Evolutionary conservation across 2,797 vertebrate species (phyloP).

Genomic region (Acanthopagrus latus): DNA sequence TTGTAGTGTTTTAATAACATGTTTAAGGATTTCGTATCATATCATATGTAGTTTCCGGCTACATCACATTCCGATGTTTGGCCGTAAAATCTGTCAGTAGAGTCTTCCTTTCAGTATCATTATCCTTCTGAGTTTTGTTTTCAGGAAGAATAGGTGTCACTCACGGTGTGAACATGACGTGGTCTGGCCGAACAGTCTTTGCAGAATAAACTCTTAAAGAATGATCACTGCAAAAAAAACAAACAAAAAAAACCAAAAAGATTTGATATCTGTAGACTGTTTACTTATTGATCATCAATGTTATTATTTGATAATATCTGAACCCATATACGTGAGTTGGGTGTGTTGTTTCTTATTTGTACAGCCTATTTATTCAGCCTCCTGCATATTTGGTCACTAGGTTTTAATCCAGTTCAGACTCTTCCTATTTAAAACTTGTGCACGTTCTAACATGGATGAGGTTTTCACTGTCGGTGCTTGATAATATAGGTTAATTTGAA

Average conservation of each 20-base stretch:
- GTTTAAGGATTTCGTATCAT: not conserved
- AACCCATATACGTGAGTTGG: too few relatives aligned
- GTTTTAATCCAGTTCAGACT: constrained; percentile 1
- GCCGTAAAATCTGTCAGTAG: not conserved
- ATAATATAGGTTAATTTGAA: constrained; percentile 25
- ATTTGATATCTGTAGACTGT: constrained; percentile 4
- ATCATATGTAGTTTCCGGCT: not conserved
- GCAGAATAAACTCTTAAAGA: not conserved
- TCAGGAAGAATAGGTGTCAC: not conserved
- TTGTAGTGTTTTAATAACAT: not conserved
- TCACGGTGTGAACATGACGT: not conserved
- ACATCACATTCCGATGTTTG: not conserved
- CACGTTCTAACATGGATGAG: constrained; percentile 9
- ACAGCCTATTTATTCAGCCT: too few relatives aligned
- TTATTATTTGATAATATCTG: too few relatives aligned
- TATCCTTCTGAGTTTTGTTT: not conserved
- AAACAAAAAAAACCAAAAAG: too few relatives aligned
- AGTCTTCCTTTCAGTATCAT: not conserved
- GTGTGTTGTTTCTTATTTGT: too few relatives aligned
- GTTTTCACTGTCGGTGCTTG: constrained; percentile 32
- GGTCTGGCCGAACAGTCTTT: not conserved
- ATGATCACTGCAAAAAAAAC: not conserved
- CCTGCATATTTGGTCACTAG: constrained; percentile 1
- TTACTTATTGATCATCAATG: too few relatives aligned
- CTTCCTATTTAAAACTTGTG: not conserved